Base-by-base conservation (phyloP, 2,797 vertebrate species). In the Mormyrus proboscirostris region DNA sequence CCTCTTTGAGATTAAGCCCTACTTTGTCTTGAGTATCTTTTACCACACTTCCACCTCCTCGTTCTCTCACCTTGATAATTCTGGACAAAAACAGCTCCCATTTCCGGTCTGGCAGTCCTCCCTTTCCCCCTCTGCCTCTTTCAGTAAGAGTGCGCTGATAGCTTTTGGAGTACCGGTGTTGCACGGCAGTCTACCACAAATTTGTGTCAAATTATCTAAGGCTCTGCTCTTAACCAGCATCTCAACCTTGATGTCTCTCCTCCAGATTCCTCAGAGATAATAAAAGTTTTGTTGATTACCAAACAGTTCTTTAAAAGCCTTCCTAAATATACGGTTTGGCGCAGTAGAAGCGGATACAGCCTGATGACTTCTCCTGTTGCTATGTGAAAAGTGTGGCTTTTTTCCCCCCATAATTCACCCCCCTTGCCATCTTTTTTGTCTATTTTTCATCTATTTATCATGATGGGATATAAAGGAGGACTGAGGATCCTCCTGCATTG, bases 51-150 rank as follows among this genome's bases (percentile, higher is more conserved):
- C 49, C 25, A 10, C 49, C 25, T 65, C 33, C 29, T 19, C 9
- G 16, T 53, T 76, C 69, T 88, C 65, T 88, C 69, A 79, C 88
- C 88, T 83, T 88, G 88, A 57, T 22, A n/a, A 57, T 38, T 57
- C 14, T 1, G 73, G 8, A 47, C 19, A 59, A 85, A 62, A 85
- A 38, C 73, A 33, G 12, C 33, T 25, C n/a, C 22, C 73, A 38
- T 47, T 25, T 82, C 33, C 14, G 41, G 9, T 82, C 33, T 22
- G 41, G 9, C 19, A 14, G 1, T 53, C 38, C 44, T 50, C 55
- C 47, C 79, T 65, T 3, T 14, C 25, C 4, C 65, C 22, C 25
- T 14, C 29, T 4, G 65, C 59, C 76, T 53, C 73, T 82, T 44
- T 44, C 16, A 83, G 73, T 84, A 29, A 84, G 73, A 12, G n/a